phyloP scores from a whole-genome alignment of 2,888 invertebrate species.

The Sclerodermus sp. region DNA sequence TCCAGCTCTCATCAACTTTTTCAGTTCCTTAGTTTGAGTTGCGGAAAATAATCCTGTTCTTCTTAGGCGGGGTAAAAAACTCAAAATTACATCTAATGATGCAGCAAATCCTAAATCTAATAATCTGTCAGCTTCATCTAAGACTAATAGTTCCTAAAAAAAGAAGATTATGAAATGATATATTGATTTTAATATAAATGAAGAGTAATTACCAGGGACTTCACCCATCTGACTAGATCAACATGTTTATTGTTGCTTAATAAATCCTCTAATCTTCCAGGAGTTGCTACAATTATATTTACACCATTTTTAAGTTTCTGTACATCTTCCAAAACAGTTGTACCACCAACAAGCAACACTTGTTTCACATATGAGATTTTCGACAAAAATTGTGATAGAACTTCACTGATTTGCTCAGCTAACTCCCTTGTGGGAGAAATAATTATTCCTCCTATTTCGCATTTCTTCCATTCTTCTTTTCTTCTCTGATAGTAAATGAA shows the following conservation, averaged over 20 bases:
- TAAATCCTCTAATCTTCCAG: slow-evolving; percentile 89
- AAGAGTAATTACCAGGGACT: slow-evolving; percentile 67
- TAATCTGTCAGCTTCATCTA: slow-evolving; percentile 96
- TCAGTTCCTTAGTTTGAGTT: slow-evolving; percentile 93
- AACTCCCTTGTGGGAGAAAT: slow-evolving; percentile 96
- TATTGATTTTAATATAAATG: not conserved
- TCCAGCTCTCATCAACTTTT: slow-evolving; percentile 89
- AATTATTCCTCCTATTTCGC: slow-evolving; percentile 84
- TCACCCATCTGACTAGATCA: slow-evolving; percentile 72
- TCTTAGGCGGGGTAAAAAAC: slow-evolving; percentile 88
- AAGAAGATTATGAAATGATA: slow-evolving; percentile 7
- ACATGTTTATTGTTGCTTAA: slow-evolving; percentile 71
- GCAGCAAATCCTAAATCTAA: slow-evolving; percentile 89
- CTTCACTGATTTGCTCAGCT: slow-evolving; percentile 84
- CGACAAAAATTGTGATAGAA: slow-evolving; percentile 60
- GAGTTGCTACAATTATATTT: slow-evolving; percentile 91
- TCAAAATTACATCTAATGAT: slow-evolving; percentile 83
- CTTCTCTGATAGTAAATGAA: slow-evolving; percentile 56
- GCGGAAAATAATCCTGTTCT: slow-evolving; percentile 98
- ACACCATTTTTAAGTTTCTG: slow-evolving; percentile 70
- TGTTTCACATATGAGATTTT: slow-evolving; percentile 60
- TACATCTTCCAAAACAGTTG: slow-evolving; percentile 76
- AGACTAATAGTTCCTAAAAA: slow-evolving; percentile 79
- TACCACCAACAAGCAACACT: slow-evolving; percentile 80
- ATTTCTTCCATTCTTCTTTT: slow-evolving; percentile 67